Conservation (phyloP, 2,888 invertebrate genomes). For the Tetanocera ferruginea region DNA sequence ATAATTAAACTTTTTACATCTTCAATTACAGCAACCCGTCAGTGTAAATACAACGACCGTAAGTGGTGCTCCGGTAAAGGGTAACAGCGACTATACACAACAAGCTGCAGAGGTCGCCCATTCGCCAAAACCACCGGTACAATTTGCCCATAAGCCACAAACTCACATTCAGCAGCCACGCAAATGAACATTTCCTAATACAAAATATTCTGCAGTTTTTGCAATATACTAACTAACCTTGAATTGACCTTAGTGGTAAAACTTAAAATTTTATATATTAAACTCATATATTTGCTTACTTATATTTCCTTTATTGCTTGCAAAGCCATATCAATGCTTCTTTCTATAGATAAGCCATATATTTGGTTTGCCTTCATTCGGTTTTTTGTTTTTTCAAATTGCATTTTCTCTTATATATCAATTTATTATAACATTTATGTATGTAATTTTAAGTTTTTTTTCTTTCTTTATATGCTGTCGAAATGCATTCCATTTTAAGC, state of each 20-base stretch:
- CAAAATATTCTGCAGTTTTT: slow-evolving; percentile 31
- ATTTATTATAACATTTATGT: too few species aligned
- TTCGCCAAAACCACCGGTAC: slow-evolving; percentile 81
- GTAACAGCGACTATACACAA: slow-evolving; percentile 89
- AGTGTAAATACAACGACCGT: slow-evolving; percentile 81
- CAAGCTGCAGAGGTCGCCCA: slow-evolving; percentile 90
- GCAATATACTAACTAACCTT: slow-evolving; percentile 1
- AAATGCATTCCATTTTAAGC: too few species aligned
- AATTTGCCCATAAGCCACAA: slow-evolving; percentile 75
- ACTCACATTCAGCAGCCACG: slow-evolving; percentile 88
- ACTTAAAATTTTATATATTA: neutral
- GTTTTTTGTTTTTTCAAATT: too few species aligned
- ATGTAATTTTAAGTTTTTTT: too few species aligned
- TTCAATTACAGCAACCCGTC: slow-evolving; percentile 62
- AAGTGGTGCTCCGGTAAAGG: slow-evolving; percentile 84
- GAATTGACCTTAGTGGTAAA: neutral
- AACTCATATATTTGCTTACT: slow-evolving; percentile 2
- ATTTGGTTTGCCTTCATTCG: too few species aligned
- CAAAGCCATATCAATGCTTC: too few species aligned
- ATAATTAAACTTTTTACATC: neutral
- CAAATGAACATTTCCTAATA: slow-evolving; percentile 73
- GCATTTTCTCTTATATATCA: too few species aligned
- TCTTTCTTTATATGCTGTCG: too few species aligned
- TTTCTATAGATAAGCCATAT: too few species aligned
- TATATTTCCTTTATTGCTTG: neutral